Base-by-base conservation (phyloP, 2,888 invertebrate species). In the Leptarthrus brevirostris region DNA sequence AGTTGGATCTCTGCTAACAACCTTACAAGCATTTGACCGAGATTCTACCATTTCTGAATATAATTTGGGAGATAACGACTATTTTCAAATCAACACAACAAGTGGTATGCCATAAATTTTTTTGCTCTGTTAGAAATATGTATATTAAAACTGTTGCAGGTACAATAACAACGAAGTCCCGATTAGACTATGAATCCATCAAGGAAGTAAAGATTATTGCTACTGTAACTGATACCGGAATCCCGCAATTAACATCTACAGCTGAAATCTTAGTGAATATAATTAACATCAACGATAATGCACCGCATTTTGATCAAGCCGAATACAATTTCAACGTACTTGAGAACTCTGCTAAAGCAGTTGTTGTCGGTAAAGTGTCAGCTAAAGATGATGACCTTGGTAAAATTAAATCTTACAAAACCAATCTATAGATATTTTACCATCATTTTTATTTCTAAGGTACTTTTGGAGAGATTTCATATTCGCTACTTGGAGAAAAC, bases 271-370 rank as follows among this genome's bases (percentile, higher is more conserved):
- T 88, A 4, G 93, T 97, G 0, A 89, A 90, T 58, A 87, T 97
- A 1, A 86, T 90, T 34, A 96, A 97, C 81, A 89, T 94, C 0
- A 97, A 97, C 79, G 96, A 97, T 80, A 94, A 95, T 81, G 91
- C 92, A 81, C 97, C 97, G 0, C 86, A 87, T 58, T 97, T 97
- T 82, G 87, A 87, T 0, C 87, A 89, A 75, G 85, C 88, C 58
- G 84, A 86, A 16, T 96, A 96, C 81, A 89, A 90, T 72, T 92
- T 91, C 0, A 88, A 88, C 0, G 88, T 96, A 1, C 86, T 89
- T 0, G 96, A 96, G 83, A 94, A 95, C 81, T 88, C 93, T 0
- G 88, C 89, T 0, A 87, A 88, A 0, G 93, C 92, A 0, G 93
- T 93, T 0, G 88, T 87, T 2, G 90, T 95, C 0, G 86, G 92